Base-by-base conservation (phyloP, 2,113 vertebrate genomes). In the Manacus vitellinus region DNA sequence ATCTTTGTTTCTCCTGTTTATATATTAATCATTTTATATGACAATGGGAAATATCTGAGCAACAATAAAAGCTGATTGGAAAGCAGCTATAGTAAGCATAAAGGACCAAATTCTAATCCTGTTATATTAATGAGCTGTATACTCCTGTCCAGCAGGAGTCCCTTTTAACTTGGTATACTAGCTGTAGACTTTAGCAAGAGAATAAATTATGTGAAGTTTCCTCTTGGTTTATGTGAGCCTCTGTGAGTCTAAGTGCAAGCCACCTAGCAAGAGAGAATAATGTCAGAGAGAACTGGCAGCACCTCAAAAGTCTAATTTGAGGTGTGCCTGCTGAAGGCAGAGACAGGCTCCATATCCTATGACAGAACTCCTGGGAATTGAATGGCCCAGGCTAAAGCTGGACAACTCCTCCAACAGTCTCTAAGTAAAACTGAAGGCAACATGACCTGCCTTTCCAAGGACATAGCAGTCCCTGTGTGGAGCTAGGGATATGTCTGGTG, bases 11-110 rank as follows among this genome's bases (percentile, higher is more conserved):
- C 73, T 77, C 43, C 33, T 91, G 51, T 88, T 95, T 91, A 67
- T 89, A 61, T 91, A 93, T 81, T 88, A 86, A 95, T 86, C 28
- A 63, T 96, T 88, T 77, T 52, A 75, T 71, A 70, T 55, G 24
- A 67, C 82, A 93, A 65, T 77, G 52, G 35, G 67, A 90, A 92
- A 70, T 80, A 85, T 46, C 82, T 85, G 51, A 85, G 43, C 51
- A 90, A 88, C 68, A 90, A 74, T 52, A 86, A 88, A 88, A 85
- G 71, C 55, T 4, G 0, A 62, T 33, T 79, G 51, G 44, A 89
- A 87, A 70, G n/a, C 81, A 88, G 19, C 24, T 66, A 30, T 4
- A 37, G 58, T n/a, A 62, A 94, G 12, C 31, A 58, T 33, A 79
- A 76, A 85, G 54, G 46, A 70, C 63, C 10, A 63, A 85, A 89